Evolutionary conservation across 1,140 invertebrate species (phyloP).

Genomic region (Thrips palmi): DNA sequence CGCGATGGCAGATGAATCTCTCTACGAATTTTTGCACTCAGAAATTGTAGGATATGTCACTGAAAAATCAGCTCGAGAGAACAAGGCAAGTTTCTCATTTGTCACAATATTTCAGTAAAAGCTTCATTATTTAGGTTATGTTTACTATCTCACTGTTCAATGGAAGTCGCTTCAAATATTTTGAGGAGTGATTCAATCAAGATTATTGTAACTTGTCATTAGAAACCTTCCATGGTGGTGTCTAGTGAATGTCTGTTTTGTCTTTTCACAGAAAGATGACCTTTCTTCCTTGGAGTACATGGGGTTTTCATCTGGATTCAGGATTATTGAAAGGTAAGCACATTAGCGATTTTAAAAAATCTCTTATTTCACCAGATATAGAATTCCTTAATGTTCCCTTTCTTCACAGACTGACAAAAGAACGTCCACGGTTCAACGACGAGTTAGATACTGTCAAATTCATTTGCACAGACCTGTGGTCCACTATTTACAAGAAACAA

Average conservation of each 20-base stretch:
- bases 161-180: too few relatives aligned
- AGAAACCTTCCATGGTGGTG: too few relatives aligned
- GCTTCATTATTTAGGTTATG: too few relatives aligned
- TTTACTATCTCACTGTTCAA: too few relatives aligned
- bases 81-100: too few relatives aligned
- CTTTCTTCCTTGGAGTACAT: constrained; percentile 77
- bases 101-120: too few relatives aligned
- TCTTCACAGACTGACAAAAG: constrained; percentile 64
- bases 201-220: too few relatives aligned
- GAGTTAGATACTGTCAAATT: constrained; percentile 98
- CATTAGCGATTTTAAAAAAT: not conserved
- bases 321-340: constrained; percentile 63
- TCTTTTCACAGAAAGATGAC: constrained; percentile 52
- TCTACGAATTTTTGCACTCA: too few relatives aligned
- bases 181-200: too few relatives aligned
- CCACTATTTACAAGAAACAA: constrained; percentile 89
- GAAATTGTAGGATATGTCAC: too few relatives aligned
- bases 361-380: constrained; percentile 1
- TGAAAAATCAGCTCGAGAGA: too few relatives aligned
- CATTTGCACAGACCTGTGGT: constrained; percentile 98
- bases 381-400: constrained; percentile 8
- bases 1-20: too few relatives aligned
- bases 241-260: constrained; percentile 13
- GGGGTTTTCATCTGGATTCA: constrained; percentile 80
- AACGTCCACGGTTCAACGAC: constrained; percentile 87